phyloP scores from a whole-genome alignment of 2,797 vertebrate species.

The Galago senegalensis region DNA sequence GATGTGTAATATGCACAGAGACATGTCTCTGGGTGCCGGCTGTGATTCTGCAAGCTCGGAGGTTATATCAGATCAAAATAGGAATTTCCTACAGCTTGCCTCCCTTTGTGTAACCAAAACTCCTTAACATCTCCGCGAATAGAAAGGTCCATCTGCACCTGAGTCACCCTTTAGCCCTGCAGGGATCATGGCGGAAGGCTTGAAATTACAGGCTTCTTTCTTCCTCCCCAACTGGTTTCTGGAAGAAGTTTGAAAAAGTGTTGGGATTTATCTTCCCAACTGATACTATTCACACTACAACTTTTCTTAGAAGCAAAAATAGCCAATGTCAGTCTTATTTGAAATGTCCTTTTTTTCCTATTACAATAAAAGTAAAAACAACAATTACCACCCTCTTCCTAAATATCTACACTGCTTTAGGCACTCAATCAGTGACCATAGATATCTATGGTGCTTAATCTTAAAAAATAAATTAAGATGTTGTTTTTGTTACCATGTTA shows the following conservation, averaged over 20 bases:
- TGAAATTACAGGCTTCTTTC: not conserved
- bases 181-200: not conserved
- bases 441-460: not conserved
- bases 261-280: slow-evolving; percentile 59
- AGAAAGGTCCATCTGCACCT: not conserved
- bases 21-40: not conserved
- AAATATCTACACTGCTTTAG: not conserved
- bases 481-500: not conserved
- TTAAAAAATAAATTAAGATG: not conserved
- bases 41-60: not conserved
- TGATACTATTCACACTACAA: not conserved
- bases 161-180: not conserved
- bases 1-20: not conserved
- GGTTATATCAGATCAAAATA: not conserved
- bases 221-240: not conserved
- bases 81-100: not conserved
- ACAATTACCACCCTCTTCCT: not conserved
- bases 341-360: slow-evolving; percentile 29
- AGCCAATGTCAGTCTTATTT: slow-evolving; percentile 42
- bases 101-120: not conserved
- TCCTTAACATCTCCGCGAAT: not conserved
- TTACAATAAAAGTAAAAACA: not conserved
- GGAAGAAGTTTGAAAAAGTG: not conserved
- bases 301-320: slow-evolving; percentile 25
- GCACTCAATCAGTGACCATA: not conserved